Evolutionary conservation across 2,888 invertebrate genomes (phyloP).

Genomic region (Drosophila infuscata): DNA sequence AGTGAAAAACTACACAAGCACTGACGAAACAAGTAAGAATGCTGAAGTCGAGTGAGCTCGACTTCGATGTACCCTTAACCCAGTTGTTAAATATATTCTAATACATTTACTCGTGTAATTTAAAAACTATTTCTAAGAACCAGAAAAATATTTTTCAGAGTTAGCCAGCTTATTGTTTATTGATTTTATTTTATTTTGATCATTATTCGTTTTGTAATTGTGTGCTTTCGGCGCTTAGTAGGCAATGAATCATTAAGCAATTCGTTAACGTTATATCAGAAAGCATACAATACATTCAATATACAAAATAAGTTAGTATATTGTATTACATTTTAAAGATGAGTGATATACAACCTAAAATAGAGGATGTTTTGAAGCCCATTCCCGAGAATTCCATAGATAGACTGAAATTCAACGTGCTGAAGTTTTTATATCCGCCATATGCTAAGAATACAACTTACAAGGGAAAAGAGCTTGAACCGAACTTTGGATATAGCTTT

Average conservation of each 20-base stretch:
- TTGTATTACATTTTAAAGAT: background rate
- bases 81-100: too few species aligned
- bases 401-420: background rate
- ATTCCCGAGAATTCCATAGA: background rate
- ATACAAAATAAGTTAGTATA: too few species aligned
- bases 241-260: background rate
- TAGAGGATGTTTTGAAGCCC: background rate
- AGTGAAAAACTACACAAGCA: constrained; percentile 27
- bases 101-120: too few species aligned
- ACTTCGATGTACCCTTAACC: too few species aligned
- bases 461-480: background rate
- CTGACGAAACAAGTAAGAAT: background rate
- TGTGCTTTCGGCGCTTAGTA: background rate
- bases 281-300: background rate
- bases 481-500: background rate
- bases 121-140: too few species aligned
- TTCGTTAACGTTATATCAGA: background rate
- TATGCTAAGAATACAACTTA: background rate
- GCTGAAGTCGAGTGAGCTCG: too few species aligned
- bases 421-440: background rate
- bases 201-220: background rate
- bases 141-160: too few species aligned
- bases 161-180: too few species aligned
- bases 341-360: background rate
- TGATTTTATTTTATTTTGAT: too few species aligned